Conservation (phyloP, 2,113 vertebrate species). For the Platichthys flesus region DNA sequence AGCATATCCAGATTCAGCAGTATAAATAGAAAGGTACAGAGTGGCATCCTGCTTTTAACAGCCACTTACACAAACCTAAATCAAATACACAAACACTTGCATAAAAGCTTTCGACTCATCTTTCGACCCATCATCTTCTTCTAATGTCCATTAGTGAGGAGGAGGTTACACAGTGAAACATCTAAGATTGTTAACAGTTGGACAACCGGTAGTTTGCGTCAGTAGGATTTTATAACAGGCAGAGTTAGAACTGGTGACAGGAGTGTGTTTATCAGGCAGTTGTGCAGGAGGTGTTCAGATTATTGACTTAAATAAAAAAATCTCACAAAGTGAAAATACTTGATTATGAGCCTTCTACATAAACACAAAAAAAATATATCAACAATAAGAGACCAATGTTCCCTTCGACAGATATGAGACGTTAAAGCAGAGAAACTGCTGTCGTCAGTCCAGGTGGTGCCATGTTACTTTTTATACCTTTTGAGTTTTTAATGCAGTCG, state of each 20-base stretch:
- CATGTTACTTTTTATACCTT: constrained; percentile 27
- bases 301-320: neutral
- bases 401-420: constrained; percentile 3
- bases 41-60: constrained; percentile 3
- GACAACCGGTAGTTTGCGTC: neutral
- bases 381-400: neutral
- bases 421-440: constrained; percentile 32
- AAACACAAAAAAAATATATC: neutral
- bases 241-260: neutral
- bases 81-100: neutral
- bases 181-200: neutral
- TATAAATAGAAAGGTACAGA: neutral
- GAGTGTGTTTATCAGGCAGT: neutral
- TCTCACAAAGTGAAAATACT: neutral
- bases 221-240: neutral
- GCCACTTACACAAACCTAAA: constrained; percentile 1
- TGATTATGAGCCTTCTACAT: neutral
- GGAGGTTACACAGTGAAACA: neutral
- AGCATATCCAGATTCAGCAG: neutral
- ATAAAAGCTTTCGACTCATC: constrained; percentile 21
- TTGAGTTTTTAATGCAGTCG: constrained; percentile 13
- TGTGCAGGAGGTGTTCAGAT: neutral
- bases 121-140: neutral
- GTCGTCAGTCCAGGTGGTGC: constrained; percentile 41
- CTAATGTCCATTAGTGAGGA: constrained; percentile 6